Evolutionary conservation across 2,888 invertebrate species (phyloP).

Genomic region (Blastobasis lacticolella): DNA sequence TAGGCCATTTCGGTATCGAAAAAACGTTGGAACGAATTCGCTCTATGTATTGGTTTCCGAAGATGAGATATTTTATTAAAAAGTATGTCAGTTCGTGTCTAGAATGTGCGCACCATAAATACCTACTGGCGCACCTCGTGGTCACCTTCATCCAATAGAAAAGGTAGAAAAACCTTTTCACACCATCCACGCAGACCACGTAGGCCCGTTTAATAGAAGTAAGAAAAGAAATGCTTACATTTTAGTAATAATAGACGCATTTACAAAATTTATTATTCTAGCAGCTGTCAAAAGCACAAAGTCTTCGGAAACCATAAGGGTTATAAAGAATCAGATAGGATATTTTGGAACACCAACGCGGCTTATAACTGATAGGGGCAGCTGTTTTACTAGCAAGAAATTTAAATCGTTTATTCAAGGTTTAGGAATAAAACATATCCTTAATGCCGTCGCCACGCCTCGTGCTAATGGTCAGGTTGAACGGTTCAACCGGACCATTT

Average conservation of each 20-base stretch:
- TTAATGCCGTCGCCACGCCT: constrained; percentile 17
- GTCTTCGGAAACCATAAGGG: constrained; percentile 2
- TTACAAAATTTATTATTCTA: constrained; percentile 9
- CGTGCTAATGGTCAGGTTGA: constrained; percentile 20
- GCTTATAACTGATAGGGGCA: constrained; percentile 11
- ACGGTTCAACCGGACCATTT: constrained; percentile 15
- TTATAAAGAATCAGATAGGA: constrained; percentile 2
- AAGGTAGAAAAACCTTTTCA: constrained; percentile 3
- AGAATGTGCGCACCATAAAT: constrained; percentile 6
- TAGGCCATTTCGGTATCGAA: neutral
- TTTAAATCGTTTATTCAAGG: constrained; percentile 10
- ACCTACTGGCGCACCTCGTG: constrained; percentile 2
- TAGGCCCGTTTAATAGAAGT: constrained; percentile 12
- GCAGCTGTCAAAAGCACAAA: constrained; percentile 8
- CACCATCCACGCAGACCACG: constrained; percentile 9
- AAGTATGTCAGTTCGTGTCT: constrained; percentile 8
- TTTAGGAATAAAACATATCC: constrained; percentile 11
- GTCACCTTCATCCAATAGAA: constrained; percentile 6
- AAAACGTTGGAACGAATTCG: neutral
- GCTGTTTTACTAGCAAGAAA: constrained; percentile 6
- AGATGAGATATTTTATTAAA: constrained; percentile 5
- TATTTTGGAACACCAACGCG: constrained; percentile 9
- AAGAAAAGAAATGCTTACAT: constrained; percentile 8
- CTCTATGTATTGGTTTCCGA: constrained; percentile 9
- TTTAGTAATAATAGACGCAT: constrained; percentile 8